These are phyloP conservation scores for Grammomys dolichurus DNA, from an alignment of 2,113 vertebrate genomes.

Conservation along the genomic window DNA sequence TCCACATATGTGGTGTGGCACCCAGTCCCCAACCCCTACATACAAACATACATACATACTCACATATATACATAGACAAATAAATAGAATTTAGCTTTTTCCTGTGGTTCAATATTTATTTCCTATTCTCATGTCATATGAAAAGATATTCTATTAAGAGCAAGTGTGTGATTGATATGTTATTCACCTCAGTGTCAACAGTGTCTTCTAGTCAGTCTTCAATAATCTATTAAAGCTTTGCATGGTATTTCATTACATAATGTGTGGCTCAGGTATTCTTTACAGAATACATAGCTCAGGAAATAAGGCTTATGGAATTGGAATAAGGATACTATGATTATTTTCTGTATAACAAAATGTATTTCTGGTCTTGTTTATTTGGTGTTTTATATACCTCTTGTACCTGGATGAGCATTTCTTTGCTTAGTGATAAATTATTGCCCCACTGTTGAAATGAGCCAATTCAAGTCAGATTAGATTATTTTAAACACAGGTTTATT, in stretches of 20 bases:
- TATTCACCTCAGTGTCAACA: neutral
- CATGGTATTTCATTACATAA: neutral
- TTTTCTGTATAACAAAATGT: constrained; percentile 21
- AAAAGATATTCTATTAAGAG: neutral
- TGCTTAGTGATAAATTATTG: neutral
- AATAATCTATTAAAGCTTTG: neutral
- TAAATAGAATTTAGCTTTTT: neutral
- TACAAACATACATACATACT: neutral
- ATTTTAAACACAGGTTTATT: no score
- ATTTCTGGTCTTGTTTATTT: neutral
- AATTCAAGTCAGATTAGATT: no score
- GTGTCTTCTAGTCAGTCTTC: neutral
- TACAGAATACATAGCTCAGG: neutral
- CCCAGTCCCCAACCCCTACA: no score
- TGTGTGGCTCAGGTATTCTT: neutral
- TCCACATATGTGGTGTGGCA: neutral
- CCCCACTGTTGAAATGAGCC: no score
- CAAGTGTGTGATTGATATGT: neutral
- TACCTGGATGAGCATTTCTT: neutral
- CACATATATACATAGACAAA: neutral
- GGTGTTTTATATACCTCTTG: neutral
- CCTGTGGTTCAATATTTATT: neutral
- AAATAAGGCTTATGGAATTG: neutral
- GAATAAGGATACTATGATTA: neutral
- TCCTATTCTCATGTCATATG: neutral